Base-by-base conservation (phyloP, 64 coral and sea anemone species). In the Actinia equina region DNA sequence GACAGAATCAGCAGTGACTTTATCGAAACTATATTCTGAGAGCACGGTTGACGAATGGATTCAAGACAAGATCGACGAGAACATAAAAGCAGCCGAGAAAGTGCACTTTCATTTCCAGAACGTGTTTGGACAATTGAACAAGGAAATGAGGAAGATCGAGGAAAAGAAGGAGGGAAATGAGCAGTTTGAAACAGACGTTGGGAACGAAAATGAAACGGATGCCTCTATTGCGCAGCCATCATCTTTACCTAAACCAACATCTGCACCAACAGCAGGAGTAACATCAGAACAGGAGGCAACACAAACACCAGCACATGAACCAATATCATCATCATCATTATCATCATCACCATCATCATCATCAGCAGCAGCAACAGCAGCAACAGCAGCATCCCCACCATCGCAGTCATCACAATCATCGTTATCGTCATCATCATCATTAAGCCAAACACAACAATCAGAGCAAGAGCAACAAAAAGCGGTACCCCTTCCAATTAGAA, bases 11-110 rank as follows among this genome's bases (percentile, higher is more conserved):
- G 45, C 16, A 63, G 83, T 2, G 25, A 17, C 52, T 0, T 22
- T 85, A 42, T 42, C 19, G 7, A 85, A 59, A 14, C 22, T 85
- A 12, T 85, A 60, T 26, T 85, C 59, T 26, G 45, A 85, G 10
- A 60, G 16, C 17, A 85, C 83, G 7, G 30, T 85, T 6, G 45
- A 85, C 13, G 83, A 85, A 44, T 85, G 83, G 83, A 58, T 85
- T 61, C 55, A 55, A 44, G 83, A 85, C 83, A 85, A 85, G 25
- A 63, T 85, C 6, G 59, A 85, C 18, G 54, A 85, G n/a, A 85
- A 85, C n/a, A 58, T 85, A 11, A 54, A 17, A 2, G 83, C n/a
- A 25, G 49, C 83, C 18, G 22, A 27, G 12, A 85, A 52, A 22
- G 78, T 81, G 45, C 6, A 52, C 3, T 26, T 74, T 30, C 69